Percentiles rank a stretch among this genome's conserved stretches.
phyloP scores from a whole-genome alignment of 2,113 vertebrate species.

The Rattus rattus region DNA sequence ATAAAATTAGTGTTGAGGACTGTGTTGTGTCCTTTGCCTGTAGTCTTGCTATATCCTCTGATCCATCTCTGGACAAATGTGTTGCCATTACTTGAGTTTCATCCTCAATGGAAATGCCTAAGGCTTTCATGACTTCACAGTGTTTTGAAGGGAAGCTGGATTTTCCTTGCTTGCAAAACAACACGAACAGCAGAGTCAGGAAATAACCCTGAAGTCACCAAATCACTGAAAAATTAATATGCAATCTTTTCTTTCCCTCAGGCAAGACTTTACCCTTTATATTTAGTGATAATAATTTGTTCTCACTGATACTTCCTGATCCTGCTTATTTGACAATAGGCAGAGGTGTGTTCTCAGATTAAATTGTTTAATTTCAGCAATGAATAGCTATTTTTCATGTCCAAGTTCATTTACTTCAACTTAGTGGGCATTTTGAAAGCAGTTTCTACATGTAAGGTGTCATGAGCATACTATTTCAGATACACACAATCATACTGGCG shows the following conservation, averaged over 20 bases:
- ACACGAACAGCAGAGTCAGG: not conserved
- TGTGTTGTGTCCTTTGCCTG: not conserved
- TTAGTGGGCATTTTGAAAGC: not conserved
- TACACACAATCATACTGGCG: not conserved
- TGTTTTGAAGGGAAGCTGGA: not conserved
- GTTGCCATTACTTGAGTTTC: not conserved
- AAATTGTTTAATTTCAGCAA: not conserved
- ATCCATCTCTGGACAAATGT: not conserved
- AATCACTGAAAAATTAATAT: conserved; percentile 34
- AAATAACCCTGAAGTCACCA: not conserved
- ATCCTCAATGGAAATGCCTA: not conserved
- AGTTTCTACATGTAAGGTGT: not conserved
- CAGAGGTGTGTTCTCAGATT: not conserved
- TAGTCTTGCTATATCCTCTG: not conserved
- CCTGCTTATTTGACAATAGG: not conserved
- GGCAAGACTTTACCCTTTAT: conserved; percentile 17
- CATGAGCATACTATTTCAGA: not conserved
- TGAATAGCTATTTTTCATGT: not conserved
- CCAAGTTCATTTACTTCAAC: not conserved
- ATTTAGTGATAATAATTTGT: conserved; percentile 45
- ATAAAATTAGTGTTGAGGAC: not conserved
- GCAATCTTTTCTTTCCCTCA: not conserved
- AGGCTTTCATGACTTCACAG: not conserved
- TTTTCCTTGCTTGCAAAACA: not conserved
- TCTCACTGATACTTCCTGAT: not conserved